These are phyloP conservation scores for Ernsta delagoae DNA, from an alignment of 2,888 invertebrate species.

Conservation along the genomic window DNA sequence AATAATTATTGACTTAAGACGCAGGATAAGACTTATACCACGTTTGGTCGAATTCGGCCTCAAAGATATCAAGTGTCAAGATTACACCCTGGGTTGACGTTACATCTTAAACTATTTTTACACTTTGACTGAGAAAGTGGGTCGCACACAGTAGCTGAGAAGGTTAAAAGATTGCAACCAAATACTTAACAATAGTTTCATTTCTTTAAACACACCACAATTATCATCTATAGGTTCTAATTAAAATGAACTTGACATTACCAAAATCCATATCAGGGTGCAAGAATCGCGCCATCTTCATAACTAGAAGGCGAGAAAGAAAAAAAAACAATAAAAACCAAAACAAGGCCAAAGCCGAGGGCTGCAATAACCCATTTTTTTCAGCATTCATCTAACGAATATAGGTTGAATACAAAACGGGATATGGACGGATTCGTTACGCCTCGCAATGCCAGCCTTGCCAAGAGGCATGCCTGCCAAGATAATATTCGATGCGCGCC, in stretches of 20 bases:
- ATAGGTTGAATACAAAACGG: slow-evolving; percentile 54
- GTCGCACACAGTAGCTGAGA: too few relatives aligned
- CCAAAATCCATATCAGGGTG: not conserved
- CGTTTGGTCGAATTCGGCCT: too few relatives aligned
- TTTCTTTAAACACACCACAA: too few relatives aligned
- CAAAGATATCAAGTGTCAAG: too few relatives aligned
- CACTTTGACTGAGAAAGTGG: too few relatives aligned
- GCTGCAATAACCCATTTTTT: slow-evolving; percentile 56
- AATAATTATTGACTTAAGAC: too few relatives aligned
- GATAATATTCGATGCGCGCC: slow-evolving; percentile 59
- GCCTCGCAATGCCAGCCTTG: slow-evolving; percentile 58
- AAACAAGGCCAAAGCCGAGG: slow-evolving; percentile 1
- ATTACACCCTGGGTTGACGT: too few relatives aligned
- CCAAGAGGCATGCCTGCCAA: slow-evolving; percentile 73
- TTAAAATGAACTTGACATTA: slow-evolving; percentile 4
- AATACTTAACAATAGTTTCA: too few relatives aligned
- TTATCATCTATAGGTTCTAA: not conserved
- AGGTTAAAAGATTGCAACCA: too few relatives aligned
- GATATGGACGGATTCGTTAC: slow-evolving; percentile 61
- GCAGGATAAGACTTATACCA: too few relatives aligned
- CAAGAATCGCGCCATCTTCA: too few relatives aligned
- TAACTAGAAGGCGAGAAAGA: not conserved
- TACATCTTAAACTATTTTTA: too few relatives aligned
- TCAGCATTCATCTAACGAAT: slow-evolving; percentile 50
- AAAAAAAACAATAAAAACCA: slow-evolving; percentile 6